These are phyloP conservation scores for Gobionotothen gibberifrons DNA, from an alignment of 2,797 vertebrate genomes.

Conservation along the genomic window DNA sequence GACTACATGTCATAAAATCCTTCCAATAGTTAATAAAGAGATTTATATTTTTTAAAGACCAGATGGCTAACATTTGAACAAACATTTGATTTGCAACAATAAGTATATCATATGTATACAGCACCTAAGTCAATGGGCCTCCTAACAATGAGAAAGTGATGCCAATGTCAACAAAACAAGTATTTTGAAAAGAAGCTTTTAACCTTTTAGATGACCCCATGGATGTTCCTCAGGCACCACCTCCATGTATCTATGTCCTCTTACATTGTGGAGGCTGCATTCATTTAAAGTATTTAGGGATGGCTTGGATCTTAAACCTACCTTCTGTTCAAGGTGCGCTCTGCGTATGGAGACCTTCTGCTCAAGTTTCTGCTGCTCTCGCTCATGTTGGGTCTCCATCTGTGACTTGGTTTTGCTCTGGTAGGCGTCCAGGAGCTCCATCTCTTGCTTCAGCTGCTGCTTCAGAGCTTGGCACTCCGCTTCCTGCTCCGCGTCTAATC, in stretches of 20 bases:
- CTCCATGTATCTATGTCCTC: neutral
- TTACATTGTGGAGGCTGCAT: neutral
- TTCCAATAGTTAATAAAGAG: neutral
- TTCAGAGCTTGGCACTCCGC: constrained; percentile 89
- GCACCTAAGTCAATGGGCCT: neutral
- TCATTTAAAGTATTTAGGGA: constrained; percentile 14
- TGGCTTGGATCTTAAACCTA: constrained; percentile 57
- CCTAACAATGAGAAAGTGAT: neutral
- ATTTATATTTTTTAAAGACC: neutral
- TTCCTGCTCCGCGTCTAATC: constrained; percentile 93
- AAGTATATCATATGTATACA: neutral
- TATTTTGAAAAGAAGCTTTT: neutral
- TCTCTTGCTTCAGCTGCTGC: constrained; percentile 89
- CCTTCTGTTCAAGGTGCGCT: constrained; percentile 96
- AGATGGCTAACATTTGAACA: neutral
- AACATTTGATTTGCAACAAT: neutral
- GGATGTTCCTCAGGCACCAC: neutral
- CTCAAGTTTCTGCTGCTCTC: constrained; percentile 94
- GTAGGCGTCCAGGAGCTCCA: constrained; percentile 96
- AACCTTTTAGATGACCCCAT: neutral
- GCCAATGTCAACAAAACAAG: neutral
- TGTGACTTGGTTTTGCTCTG: constrained; percentile 97
- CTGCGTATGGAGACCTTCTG: constrained; percentile 94
- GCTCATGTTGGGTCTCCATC: constrained; percentile 93
- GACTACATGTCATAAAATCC: neutral